Evolutionary conservation across 1,140 invertebrate species (phyloP).

Genomic region (Solen grandis): DNA sequence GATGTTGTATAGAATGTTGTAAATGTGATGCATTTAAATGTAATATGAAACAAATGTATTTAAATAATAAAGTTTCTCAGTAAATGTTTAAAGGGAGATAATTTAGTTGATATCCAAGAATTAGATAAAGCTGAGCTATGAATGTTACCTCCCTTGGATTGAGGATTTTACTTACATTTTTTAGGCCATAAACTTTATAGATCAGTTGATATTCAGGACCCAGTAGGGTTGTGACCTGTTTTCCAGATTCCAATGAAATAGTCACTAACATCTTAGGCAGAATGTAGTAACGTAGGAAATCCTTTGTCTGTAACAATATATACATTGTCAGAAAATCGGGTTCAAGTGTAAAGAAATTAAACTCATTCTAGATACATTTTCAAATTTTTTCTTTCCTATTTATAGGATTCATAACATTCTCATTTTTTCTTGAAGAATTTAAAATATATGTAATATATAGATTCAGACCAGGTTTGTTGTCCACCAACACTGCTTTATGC

Average conservation of each 20-base stretch:
- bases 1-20: not conserved
- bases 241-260: not conserved
- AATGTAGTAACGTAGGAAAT: constrained; percentile 39
- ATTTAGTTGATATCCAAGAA: not conserved
- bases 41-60: not conserved
- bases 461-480: too few relatives aligned
- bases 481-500: too few relatives aligned
- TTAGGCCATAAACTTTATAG: not conserved
- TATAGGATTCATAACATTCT: too few relatives aligned
- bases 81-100: not conserved
- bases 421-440: too few relatives aligned
- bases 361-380: too few relatives aligned
- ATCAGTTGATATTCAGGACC: constrained; percentile 31
- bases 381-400: too few relatives aligned
- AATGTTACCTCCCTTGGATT: not conserved
- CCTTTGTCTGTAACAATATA: constrained; percentile 31
- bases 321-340: too few relatives aligned
- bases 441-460: too few relatives aligned
- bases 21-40: not conserved
- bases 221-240: constrained; percentile 13
- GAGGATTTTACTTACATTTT: constrained; percentile 1
- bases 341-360: too few relatives aligned
- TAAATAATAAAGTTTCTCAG: not conserved
- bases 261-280: constrained; percentile 3
- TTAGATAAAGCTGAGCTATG: not conserved